Evolutionary conservation across 2,797 vertebrate species (phyloP).

Genomic region (Hydrolagus colliei): DNA sequence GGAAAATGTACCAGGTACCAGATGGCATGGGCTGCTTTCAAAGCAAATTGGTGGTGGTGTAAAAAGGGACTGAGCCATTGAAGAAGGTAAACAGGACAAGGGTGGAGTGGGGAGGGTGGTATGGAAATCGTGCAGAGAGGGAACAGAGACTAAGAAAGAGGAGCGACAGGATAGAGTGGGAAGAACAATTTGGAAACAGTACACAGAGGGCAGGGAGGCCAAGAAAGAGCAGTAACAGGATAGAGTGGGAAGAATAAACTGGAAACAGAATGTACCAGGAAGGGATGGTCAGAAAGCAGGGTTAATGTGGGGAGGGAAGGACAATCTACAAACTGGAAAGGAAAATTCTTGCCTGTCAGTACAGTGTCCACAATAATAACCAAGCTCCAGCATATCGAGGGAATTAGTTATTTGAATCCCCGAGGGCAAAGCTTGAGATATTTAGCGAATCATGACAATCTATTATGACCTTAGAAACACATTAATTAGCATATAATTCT

Average conservation of each 20-base stretch:
- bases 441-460: too few species aligned
- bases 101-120: conserved; percentile 5
- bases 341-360: conserved; percentile 16
- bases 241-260: neutral
- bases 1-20: too few species aligned
- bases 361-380: neutral
- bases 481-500: too few species aligned
- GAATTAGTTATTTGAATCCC: too few species aligned
- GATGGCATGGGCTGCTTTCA: too few species aligned
- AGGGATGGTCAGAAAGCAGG: neutral
- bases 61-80: too few species aligned
- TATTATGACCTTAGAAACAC: too few species aligned
- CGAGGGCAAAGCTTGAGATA: too few species aligned
- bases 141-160: neutral
- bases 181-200: neutral
- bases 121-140: neutral
- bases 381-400: too few species aligned
- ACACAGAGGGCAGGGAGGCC: neutral
- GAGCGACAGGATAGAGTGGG: neutral
- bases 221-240: neutral
- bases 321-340: neutral
- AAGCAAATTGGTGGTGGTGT: neutral
- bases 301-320: neutral
- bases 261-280: neutral
- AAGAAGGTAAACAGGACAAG: neutral